Percentiles rank a stretch among this genome's conserved stretches.
Evolutionary conservation across 2,888 invertebrate species (phyloP).

Genomic region (Calameuta pallipes): DNA sequence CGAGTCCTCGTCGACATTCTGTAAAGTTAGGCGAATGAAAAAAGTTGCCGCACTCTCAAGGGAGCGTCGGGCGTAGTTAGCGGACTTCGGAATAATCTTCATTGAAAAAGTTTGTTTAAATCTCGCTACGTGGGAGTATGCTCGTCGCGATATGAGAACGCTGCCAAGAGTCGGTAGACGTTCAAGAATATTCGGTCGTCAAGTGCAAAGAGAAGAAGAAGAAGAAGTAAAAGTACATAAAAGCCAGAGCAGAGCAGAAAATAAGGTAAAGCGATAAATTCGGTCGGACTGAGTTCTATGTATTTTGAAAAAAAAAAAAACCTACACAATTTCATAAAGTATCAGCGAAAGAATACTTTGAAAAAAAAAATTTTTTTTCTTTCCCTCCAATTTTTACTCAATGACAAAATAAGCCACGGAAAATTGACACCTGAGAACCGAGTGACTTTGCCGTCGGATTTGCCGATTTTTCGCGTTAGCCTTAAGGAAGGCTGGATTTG

Average conservation of each 20-base stretch:
- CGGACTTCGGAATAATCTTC: slow-evolving; percentile 62
- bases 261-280: not conserved
- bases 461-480: not conserved
- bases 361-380: not conserved
- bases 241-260: not conserved
- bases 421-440: not conserved
- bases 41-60: slow-evolving; percentile 57
- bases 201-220: not conserved
- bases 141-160: slow-evolving; percentile 4
- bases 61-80: slow-evolving; percentile 58
- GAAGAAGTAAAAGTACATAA: not conserved
- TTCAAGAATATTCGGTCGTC: slow-evolving; percentile 2
- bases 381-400: not conserved
- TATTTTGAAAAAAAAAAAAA: not conserved
- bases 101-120: slow-evolving; percentile 62
- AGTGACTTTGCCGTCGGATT: not conserved
- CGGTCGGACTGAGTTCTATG: not conserved
- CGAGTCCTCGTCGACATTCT: slow-evolving; percentile 28
- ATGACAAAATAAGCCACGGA: not conserved
- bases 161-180: not conserved
- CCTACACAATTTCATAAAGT: not conserved
- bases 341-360: not conserved
- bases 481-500: not conserved
- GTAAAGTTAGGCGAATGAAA: slow-evolving; percentile 58
- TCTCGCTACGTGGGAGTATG: slow-evolving; percentile 10